Percentiles rank a stretch among this genome's conserved stretches.
Evolutionary conservation across 1,140 invertebrate species (phyloP).

Genomic region (Apis cerana): DNA sequence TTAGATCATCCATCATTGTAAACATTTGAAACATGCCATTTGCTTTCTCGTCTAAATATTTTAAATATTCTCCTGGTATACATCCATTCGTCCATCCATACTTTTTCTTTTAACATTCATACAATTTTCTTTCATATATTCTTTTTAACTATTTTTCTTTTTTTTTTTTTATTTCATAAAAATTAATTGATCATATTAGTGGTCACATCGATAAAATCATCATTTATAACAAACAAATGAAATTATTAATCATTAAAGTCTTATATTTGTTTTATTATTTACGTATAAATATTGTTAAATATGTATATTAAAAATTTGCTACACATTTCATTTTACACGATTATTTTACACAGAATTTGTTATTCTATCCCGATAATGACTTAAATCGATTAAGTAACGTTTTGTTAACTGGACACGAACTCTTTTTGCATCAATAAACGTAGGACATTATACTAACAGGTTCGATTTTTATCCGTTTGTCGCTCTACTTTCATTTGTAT

Average conservation of each 20-base stretch:
- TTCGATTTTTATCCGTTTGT: constrained; percentile 29
- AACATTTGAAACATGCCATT: constrained; percentile 48
- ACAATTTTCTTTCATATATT: constrained; percentile 26
- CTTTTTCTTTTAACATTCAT: constrained; percentile 10
- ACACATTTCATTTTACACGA: constrained; percentile 70
- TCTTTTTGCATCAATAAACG: constrained; percentile 52
- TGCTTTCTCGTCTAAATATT: background rate
- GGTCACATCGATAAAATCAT: constrained; percentile 71
- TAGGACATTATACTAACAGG: constrained; percentile 23
- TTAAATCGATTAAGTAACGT: constrained; percentile 73
- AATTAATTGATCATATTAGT: constrained; percentile 60
- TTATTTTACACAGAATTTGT: constrained; percentile 78
- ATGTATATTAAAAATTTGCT: constrained; percentile 78
- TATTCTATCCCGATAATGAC: constrained; percentile 74
- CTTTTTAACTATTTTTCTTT: constrained; percentile 3
- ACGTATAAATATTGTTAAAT: constrained; percentile 78
- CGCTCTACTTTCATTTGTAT: background rate
- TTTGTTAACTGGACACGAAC: constrained; percentile 62
- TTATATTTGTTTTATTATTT: constrained; percentile 68
- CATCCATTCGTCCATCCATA: constrained; percentile 36
- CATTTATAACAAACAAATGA: constrained; percentile 67
- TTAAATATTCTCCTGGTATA: constrained; percentile 40
- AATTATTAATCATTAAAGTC: constrained; percentile 61
- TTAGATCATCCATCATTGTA: constrained; percentile 35
- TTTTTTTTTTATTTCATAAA: constrained; percentile 42